These are phyloP conservation scores for Eupristina koningsbergeri DNA, from an alignment of 1,140 invertebrate species.

Conservation along the genomic window DNA sequence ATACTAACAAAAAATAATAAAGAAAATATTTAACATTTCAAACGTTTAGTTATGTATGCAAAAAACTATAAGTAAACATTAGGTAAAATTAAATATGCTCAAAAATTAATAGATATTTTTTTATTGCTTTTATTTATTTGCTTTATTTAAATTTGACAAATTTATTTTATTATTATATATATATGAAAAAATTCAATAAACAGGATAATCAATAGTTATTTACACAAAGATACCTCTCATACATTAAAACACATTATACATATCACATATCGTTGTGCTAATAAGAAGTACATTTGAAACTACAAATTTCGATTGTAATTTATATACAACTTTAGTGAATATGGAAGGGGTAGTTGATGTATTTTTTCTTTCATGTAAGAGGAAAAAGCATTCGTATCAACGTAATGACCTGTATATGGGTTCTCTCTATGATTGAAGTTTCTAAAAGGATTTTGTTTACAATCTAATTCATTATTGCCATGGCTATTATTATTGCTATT, in stretches of 20 bases:
- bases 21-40: too few relatives aligned
- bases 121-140: too few relatives aligned
- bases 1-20: too few relatives aligned
- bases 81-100: too few relatives aligned
- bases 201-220: not conserved
- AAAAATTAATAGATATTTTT: too few relatives aligned
- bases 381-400: slow-evolving; percentile 57
- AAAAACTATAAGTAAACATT: too few relatives aligned
- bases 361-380: slow-evolving; percentile 74
- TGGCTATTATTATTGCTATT: slow-evolving; percentile 18
- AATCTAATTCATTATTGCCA: not conserved
- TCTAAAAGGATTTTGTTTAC: not conserved
- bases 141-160: not conserved
- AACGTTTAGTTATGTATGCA: too few relatives aligned
- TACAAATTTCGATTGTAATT: slow-evolving; percentile 73
- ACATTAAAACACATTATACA: not conserved
- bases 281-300: slow-evolving; percentile 38
- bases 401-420: slow-evolving; percentile 50
- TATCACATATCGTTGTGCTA: not conserved
- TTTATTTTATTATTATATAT: not conserved
- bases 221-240: not conserved
- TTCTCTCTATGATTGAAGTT: not conserved
- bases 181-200: not conserved
- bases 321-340: slow-evolving; percentile 74
- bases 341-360: slow-evolving; percentile 73